phyloP scores from a whole-genome alignment of 2,113 vertebrate species.

The Arizona elegans region DNA sequence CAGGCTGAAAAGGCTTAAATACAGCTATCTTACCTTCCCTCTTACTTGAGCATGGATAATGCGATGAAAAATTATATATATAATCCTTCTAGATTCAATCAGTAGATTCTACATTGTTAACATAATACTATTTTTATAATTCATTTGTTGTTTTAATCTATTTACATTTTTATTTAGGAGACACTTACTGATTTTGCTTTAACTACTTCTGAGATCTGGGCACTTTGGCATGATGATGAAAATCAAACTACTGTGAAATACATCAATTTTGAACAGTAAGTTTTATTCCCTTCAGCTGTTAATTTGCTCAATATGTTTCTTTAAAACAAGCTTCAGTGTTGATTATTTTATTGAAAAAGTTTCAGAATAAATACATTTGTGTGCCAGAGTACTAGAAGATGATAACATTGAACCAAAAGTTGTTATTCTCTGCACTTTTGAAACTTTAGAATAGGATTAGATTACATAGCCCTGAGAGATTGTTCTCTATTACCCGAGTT shows the following conservation, averaged over 20 bases:
- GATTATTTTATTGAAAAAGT: not conserved
- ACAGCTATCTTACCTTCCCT: not conserved
- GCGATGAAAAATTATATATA: not conserved
- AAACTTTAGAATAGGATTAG: not conserved
- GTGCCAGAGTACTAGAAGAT: not conserved
- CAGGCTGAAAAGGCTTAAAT: not conserved
- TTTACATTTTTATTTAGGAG: conserved; percentile 70
- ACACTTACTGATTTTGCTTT: conserved; percentile 87
- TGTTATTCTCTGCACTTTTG: not conserved
- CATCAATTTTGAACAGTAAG: conserved; percentile 94
- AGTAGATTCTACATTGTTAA: not conserved
- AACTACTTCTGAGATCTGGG: conserved; percentile 89
- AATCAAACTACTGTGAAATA: conserved; percentile 85
- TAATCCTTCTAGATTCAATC: not conserved
- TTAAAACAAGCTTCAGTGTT: not conserved
- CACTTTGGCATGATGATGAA: conserved; percentile 88
- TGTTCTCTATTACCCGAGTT: not conserved
- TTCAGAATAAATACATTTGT: not conserved
- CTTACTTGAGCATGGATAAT: not conserved
- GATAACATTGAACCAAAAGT: not conserved
- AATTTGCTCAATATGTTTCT: not conserved
- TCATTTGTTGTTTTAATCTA: not conserved
- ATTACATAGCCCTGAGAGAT: not conserved
- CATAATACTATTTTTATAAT: not conserved
- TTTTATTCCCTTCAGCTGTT: not conserved